Evolutionary conservation across 2,113 vertebrate species (phyloP).

Genomic region (Ramphastos sulfuratus): DNA sequence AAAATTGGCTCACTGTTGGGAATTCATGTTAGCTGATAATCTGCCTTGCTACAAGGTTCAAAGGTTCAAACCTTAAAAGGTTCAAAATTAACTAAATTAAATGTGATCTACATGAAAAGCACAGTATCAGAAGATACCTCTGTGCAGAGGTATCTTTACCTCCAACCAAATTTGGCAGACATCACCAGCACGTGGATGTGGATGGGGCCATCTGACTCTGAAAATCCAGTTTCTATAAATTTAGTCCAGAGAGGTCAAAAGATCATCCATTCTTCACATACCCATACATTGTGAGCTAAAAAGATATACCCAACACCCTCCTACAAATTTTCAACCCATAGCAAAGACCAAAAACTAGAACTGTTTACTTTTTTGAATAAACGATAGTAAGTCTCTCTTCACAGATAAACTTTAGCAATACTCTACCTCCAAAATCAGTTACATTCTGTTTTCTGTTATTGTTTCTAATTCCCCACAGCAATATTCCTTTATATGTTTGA

Average conservation of each 20-base stretch:
- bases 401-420: not conserved
- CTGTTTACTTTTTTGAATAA: not conserved
- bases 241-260: not conserved
- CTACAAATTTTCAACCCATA: not conserved
- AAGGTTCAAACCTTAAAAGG: not conserved
- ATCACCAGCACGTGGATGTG: not conserved
- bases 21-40: not conserved
- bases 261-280: not conserved
- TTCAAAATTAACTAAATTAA: not conserved
- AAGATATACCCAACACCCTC: not conserved
- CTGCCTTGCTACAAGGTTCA: not conserved
- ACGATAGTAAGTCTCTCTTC: not conserved
- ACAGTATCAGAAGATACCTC: not conserved
- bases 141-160: not conserved
- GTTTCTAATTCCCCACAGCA: not conserved
- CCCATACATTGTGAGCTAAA: not conserved
- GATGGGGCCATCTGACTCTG: not conserved
- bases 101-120: fast-evolving
- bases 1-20: not conserved
- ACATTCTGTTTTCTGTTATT: not conserved
- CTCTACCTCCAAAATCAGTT: not conserved
- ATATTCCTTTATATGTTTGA: not conserved
- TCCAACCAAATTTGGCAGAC: not conserved
- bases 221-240: fast-evolving
- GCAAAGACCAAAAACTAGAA: not conserved